These are phyloP conservation scores for Halichoerus grypus DNA, from an alignment of 2,113 vertebrate genomes.

Conservation along the genomic window DNA sequence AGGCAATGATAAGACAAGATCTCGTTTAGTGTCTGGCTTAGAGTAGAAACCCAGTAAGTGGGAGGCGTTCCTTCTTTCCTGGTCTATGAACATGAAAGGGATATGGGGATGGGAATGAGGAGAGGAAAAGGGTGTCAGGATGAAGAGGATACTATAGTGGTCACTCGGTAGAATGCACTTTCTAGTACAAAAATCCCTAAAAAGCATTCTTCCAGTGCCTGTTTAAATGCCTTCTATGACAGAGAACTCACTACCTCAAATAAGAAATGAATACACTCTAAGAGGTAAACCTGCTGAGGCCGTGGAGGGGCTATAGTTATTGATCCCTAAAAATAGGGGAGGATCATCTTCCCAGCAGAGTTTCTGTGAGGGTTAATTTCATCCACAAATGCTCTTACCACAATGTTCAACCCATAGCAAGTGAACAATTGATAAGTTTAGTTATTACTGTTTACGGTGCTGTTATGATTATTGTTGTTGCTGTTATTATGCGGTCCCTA, in stretches of 20 bases:
- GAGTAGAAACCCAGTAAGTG: neutral
- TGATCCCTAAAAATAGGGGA: neutral
- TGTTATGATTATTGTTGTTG: no score
- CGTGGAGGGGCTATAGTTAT: neutral
- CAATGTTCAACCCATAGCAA: neutral
- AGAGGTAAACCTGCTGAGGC: neutral
- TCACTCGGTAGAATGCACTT: neutral
- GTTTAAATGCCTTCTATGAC: neutral
- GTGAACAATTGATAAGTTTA: neutral
- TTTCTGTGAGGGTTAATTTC: neutral
- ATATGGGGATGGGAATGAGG: no score
- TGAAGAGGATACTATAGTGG: fast-evolving
- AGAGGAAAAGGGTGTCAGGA: neutral
- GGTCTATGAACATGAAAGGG: neutral
- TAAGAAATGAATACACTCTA: neutral
- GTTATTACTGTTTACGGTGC: neutral
- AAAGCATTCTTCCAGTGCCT: neutral
- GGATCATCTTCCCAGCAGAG: neutral
- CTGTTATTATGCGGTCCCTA: neutral
- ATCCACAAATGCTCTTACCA: neutral
- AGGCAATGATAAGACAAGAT: neutral
- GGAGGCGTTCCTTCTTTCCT: neutral
- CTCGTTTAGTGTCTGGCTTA: neutral
- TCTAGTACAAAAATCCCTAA: neutral
- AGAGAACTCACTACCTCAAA: neutral